A percentile compares a stretch with the other conserved stretches of the same genome.
phyloP scores from a whole-genome alignment of 2,888 invertebrate species.

The Drosophila kambysellisi region DNA sequence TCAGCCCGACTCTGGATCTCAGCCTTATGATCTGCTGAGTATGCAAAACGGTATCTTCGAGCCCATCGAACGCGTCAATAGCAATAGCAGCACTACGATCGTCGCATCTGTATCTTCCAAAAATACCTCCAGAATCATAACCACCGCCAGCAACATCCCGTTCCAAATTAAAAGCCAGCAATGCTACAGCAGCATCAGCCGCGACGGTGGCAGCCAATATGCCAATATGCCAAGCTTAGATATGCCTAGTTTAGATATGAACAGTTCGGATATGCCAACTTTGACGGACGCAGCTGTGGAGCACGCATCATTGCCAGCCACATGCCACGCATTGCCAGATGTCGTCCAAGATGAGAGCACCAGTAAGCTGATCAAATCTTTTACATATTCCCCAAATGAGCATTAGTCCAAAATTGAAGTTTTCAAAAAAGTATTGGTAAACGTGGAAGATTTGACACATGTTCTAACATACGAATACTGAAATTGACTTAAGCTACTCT shows the following conservation, averaged over 20 bases:
- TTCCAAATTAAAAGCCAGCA: neutral
- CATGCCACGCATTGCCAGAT: conserved; percentile 45
- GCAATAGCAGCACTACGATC: conserved; percentile 13
- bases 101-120: conserved; percentile 18
- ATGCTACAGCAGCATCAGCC: neutral
- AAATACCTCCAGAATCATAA: conserved; percentile 12
- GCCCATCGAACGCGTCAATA: conserved; percentile 54
- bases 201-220: neutral
- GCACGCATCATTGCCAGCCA: neutral
- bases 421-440: neutral
- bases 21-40: conserved; percentile 76
- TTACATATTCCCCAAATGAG: neutral
- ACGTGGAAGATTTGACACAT: neutral
- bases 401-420: neutral
- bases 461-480: neutral
- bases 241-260: conserved; percentile 63
- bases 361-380: conserved; percentile 54
- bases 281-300: conserved; percentile 3
- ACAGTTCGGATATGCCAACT: conserved; percentile 12
- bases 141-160: neutral
- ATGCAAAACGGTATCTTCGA: conserved; percentile 73
- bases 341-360: conserved; percentile 76
- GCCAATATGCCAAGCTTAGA: conserved; percentile 54
- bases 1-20: conserved; percentile 85
- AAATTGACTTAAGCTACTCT: neutral